Base-by-base conservation (phyloP, 2,888 invertebrate species). In the Apoda limacodes region DNA sequence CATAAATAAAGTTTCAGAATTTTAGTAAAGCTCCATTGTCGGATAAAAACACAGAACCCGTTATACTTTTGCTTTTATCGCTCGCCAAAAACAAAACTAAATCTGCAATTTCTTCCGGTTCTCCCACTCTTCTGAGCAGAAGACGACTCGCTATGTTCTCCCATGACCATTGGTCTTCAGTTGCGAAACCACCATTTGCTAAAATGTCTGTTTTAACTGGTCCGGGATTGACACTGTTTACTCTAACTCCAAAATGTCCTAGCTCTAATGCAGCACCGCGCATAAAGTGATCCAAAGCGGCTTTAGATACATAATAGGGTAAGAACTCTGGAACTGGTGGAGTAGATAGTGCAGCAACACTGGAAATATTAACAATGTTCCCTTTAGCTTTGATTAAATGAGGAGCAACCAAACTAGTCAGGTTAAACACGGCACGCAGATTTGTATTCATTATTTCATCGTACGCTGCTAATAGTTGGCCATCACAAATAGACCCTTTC, bases 241-340 rank as follows among this genome's bases (percentile, higher is more conserved):
- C 89, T 30, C 89, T 65, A 1, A 90, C 84, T 0, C 59, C 74
- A 40, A 78, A 70, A 1, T 59, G 35, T 28, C 83, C 84, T 9
- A 87, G 56, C 45, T 87, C 90, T 21, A 90, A 55, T 2, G 92
- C 91, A 4, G 83, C 66, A 50, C 88, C 87, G 38, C 83, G 66
- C 1, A 90, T 90, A 37, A 92, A 83, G 48, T 89, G 88, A 56
- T 92, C 89, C 9, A 91, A 46, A 2, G 88, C 89, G 14, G 88
- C 78, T 64, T 92, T 92, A 9, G 88, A 87, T 74, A 89, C 84
- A 35, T 75, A 71, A 52, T 92, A 92, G 1, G 49, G 23, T n/a
- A 35, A 30, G 5, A 42, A 28, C 10, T 36, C 22, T 0, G 43
- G 28, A 3, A 35, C 24, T 17, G 17, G 17, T 17, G 17, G 5